Percentiles rank a stretch among this genome's conserved stretches.
Conservation (phyloP, 2,113 vertebrate species). For the Sebastes fasciatus region DNA sequence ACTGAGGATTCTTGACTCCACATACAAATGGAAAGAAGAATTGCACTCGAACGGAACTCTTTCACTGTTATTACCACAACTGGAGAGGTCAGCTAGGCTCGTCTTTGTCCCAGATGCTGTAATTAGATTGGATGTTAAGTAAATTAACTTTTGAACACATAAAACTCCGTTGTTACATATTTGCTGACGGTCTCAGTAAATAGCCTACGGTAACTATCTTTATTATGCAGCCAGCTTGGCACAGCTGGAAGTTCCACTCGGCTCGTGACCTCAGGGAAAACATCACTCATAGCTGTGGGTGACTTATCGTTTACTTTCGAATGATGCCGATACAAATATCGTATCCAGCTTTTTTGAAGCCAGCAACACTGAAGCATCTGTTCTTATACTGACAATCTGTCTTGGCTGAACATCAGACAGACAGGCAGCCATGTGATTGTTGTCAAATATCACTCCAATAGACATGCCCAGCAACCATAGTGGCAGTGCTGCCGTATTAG, state of each 20-base stretch:
- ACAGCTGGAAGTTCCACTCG: conserved; percentile 62
- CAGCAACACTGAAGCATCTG: conserved; percentile 68
- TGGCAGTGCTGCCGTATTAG: conserved; percentile 30
- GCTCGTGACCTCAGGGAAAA: conserved; percentile 63
- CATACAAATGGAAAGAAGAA: conserved; percentile 8
- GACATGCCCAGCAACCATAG: conserved; percentile 48
- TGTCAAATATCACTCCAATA: conserved; percentile 55
- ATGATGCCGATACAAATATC: conserved; percentile 60
- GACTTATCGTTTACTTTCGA: conserved; percentile 65
- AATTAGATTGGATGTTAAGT: conserved; percentile 34
- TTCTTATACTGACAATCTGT: conserved; percentile 56
- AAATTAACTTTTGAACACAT: conserved; percentile 30
- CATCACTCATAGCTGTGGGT: conserved; percentile 58
- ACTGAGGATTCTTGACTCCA: background rate
- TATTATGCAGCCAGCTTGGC: conserved; percentile 61
- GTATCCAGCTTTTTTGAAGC: conserved; percentile 58
- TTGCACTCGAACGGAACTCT: background rate
- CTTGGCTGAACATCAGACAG: conserved; percentile 63
- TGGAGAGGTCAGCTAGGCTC: conserved; percentile 6
- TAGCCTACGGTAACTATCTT: conserved; percentile 56
- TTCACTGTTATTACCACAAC: background rate
- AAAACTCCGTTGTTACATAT: conserved; percentile 39
- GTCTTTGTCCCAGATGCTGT: conserved; percentile 19
- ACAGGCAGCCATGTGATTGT: conserved; percentile 54
- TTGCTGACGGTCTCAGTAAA: conserved; percentile 41